A percentile compares a stretch with the other conserved stretches of the same genome.
These are phyloP conservation scores for Xestia ashworthii DNA, from an alignment of 2,888 invertebrate species.

Conservation along the genomic window DNA sequence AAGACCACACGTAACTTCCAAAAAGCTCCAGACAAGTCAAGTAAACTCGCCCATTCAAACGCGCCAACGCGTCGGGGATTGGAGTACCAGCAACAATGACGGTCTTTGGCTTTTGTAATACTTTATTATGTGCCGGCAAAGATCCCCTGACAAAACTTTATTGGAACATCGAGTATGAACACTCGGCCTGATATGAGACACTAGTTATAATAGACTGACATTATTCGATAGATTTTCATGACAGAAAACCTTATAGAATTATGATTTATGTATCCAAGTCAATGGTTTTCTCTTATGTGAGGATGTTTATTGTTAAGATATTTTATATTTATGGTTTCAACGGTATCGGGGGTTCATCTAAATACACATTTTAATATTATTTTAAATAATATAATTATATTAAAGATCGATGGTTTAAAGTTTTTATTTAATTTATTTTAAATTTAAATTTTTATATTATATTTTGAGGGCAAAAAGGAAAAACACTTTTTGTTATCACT, in stretches of 20 bases:
- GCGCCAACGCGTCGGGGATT: slow-evolving; percentile 82
- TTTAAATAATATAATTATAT: too few relatives aligned
- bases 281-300: slow-evolving; percentile 54
- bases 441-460: too few relatives aligned
- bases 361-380: background rate
- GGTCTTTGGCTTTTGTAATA: slow-evolving; percentile 91
- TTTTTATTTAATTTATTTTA: too few relatives aligned
- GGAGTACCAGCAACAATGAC: slow-evolving; percentile 90
- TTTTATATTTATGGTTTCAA: background rate
- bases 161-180: slow-evolving; percentile 89
- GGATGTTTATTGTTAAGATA: slow-evolving; percentile 29
- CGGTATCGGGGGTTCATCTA: background rate
- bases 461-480: background rate
- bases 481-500: too few relatives aligned
- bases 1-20: background rate
- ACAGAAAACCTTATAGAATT: slow-evolving; percentile 66
- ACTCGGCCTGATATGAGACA: slow-evolving; percentile 85
- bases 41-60: slow-evolving; percentile 75
- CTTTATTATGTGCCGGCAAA: slow-evolving; percentile 90
- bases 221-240: slow-evolving; percentile 77
- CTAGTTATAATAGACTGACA: slow-evolving; percentile 83
- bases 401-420: too few relatives aligned
- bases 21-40: slow-evolving; percentile 50
- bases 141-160: slow-evolving; percentile 90
- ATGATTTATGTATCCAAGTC: slow-evolving; percentile 62